Base-by-base conservation (phyloP, 2,888 invertebrate species). In the Allygus modestus region DNA sequence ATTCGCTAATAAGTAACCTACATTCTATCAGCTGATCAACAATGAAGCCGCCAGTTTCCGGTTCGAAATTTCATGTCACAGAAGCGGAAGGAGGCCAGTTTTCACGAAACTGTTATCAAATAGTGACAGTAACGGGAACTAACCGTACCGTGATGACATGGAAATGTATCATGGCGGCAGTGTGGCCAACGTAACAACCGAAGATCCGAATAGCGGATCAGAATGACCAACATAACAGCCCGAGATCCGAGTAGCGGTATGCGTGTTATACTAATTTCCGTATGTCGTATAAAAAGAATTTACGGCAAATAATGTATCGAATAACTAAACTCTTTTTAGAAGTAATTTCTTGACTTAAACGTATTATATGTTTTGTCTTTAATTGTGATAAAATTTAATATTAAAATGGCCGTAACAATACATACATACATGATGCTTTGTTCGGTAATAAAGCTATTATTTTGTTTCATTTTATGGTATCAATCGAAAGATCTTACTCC, bases 81-180 rank as follows among this genome's bases (percentile, higher is more conserved):
- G 28, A 28, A 1, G 28, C 65, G 65, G 28, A 65, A 65, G 65
- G 28, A 17, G 65, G 65, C 65, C 65, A 28, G 28, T 65, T 65
- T 65, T 65, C 65, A 28, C 65, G 65, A 65, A 65, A 65, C 65
- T 65, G 65, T 65, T 65, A 65, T 65, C 65, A 31, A 65, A 65
- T 65, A 65, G 65, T 31, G 31, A 28, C 17, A 17, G 28, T 65
- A 65, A 65, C 65, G 65, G 58, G 51, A n/a, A 2, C 17, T 54
- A 23, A 20, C 54, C 20, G 54, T 54, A 23, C 28, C 17, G 65
- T 28, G 28, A 65, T 65, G 65, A 65, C 65, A 65, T 65, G 65
- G 65, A 65, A 65, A 65, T 65, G 65, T 65, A 65, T 65, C 65
- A 65, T 65, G 65, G 28, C 65, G 4, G 23, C 58, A 58, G 58